Conservation (phyloP, 2,888 invertebrate species). For the Drosophila helvetica region DNA sequence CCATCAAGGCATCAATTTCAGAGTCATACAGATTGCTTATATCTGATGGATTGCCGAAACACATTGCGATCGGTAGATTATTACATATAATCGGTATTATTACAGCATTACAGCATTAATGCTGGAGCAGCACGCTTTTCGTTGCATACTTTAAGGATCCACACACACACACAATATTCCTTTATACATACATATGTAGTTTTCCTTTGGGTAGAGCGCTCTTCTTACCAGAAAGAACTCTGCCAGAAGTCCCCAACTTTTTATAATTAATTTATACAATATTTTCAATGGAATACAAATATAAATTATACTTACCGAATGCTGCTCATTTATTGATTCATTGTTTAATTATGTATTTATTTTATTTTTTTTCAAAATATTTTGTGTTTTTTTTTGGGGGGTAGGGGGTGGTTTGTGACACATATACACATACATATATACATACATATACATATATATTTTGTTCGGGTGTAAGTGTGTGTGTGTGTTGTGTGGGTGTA, state of each 20-base stretch:
- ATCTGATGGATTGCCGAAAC: no score
- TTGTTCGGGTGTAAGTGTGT: conserved; percentile 19
- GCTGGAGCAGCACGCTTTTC: no score
- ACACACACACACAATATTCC: no score
- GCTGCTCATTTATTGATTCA: conserved; percentile 48
- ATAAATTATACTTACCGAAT: conserved; percentile 63
- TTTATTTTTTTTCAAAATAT: conserved; percentile 25
- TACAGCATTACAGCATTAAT: no score
- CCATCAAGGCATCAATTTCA: no score
- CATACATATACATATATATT: conserved; percentile 21
- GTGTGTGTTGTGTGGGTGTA: conserved; percentile 22
- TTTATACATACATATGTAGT: no score
- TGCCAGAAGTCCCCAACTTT: not conserved
- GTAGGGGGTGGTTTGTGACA: conserved; percentile 41
- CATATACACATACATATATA: conserved; percentile 68
- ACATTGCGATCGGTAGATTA: no score
- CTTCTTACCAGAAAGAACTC: not conserved
- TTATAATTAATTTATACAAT: not conserved
- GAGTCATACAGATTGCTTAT: no score
- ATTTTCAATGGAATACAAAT: not conserved
- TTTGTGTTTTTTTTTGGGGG: conserved; percentile 33
- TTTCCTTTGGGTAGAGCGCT: no score
- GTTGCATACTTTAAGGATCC: no score
- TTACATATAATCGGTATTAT: no score
- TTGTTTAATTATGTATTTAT: conserved; percentile 6